Evolutionary conservation across 2,113 vertebrate genomes (phyloP), one percentile per base, ranked within the genome.

Genomic region (Aegithalos caudatus): DNA sequence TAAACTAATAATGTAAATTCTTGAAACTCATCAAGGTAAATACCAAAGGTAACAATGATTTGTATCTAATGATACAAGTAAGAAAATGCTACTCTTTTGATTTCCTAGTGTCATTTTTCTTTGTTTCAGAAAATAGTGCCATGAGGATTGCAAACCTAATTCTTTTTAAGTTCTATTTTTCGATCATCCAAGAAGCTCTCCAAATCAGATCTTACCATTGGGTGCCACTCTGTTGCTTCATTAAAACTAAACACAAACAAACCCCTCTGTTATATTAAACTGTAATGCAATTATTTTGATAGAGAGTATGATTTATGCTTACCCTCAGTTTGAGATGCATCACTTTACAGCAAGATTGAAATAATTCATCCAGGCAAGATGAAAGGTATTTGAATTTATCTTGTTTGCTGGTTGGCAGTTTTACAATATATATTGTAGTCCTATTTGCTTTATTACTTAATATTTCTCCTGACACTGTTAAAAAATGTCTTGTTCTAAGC

Each of bases 361-460:
- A 77, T 58, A 6, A 8, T 66, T 94, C 53, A 78, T 50, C 65
- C 61, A 64, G 27, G 81, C 45, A 66, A 78, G 44, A 81, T 28
- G 33, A 91, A 91, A 84, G 37, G 57, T 71, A 85, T 74, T 84
- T 70, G 47, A 89, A 86, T 78, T 81, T 67, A 85, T 91, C 85
- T 89, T 47, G 16, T 44, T 92, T 3, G 0, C 65, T 62, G 56
- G 61, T 10, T 89, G 89, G 54, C 69, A 64, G 61, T 64, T 91
- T 78, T 37, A 71, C 69, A 89, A 58, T 60, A 20, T 51, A 54
- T 85, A 94, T 3, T 92, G 85, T 65, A 71, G 57, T 50, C 29
- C 29, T 64, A 20, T 91, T 94, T 96, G 60, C 60, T 95, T 87
- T 89, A 79, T 91, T 96, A 64, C 60, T 89, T 89, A 45, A 10